Evolutionary conservation across 2,113 vertebrate genomes (phyloP), one percentile per base, ranked within the genome.

Genomic region (Eulacestoma nigropectus): DNA sequence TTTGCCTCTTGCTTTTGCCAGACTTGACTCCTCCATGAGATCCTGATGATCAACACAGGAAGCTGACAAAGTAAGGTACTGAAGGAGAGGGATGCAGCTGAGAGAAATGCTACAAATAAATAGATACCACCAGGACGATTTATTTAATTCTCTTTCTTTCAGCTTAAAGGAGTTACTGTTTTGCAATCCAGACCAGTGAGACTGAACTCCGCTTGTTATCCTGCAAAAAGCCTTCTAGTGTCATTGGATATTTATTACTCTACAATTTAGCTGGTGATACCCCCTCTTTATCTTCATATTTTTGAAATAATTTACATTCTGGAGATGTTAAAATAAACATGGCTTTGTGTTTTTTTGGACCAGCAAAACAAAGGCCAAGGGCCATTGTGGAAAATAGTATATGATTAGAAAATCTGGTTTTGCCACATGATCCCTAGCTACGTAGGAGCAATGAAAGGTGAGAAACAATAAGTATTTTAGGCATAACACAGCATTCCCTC

Each of bases 61-160:
- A 76, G 59, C 29, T 88, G 49, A 46, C 18, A 42, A 56, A 87
- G 52, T 39, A 87, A 93, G 60, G 83, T 69, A 90, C 57, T 59
- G 67, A 92, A 91, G 65, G 83, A 95, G 56, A 85, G 74, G 42
- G 35, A 90, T 64, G 74, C 93, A 92, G 75, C 89, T 87, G 55
- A 96, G 33, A 94, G 76, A 97, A 97, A 91, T 69, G 57, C 67
- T 90, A 18, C 39, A 80, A 84, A 77, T 89, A 95, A 96, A 78
- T 89, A 95, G 96, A 95, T 92, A 78, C 60, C 70, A 94, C 47
- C 74, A 89, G 91, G 60, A 93, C 80, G 55, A 80, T 95, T 96
- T 91, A 90, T 95, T 97, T 91, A 77, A 84, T 96, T 96, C 32
- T 96, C 69, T 94, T 93, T 93, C 88, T 95, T 77, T 94, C 80